These are phyloP conservation scores for Allacma fusca DNA, from an alignment of 2,888 invertebrate genomes.

Conservation along the genomic window DNA sequence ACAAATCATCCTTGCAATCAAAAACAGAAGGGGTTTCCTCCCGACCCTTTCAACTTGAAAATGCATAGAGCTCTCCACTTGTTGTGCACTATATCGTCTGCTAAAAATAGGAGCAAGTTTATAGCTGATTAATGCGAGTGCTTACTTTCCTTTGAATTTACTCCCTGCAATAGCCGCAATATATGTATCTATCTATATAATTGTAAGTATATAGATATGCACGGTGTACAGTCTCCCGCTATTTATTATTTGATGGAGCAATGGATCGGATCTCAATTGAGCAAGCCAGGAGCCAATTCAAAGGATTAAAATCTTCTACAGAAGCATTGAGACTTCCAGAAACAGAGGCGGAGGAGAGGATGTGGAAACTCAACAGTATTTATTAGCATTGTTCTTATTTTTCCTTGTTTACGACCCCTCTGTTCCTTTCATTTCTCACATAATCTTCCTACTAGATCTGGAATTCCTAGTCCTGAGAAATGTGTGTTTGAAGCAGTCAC, in stretches of 20 bases:
- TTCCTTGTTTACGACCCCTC: neutral
- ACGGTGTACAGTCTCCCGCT: neutral
- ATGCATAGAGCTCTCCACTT: no score
- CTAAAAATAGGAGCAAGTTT: neutral
- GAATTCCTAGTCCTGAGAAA: no score
- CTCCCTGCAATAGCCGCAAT: neutral
- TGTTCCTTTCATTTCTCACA: neutral
- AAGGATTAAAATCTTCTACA: neutral
- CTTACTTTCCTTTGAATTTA: neutral
- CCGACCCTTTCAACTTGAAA: no score
- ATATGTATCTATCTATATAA: no score
- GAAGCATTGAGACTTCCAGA: neutral
- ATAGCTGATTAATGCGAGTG: neutral
- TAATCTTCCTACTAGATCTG: neutral
- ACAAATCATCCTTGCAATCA: no score
- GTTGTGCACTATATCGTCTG: no score
- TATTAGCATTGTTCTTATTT: neutral
- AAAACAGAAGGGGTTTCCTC: no score
- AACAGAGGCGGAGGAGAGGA: neutral
- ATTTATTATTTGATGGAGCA: constrained; percentile 4
- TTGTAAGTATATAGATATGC: neutral
- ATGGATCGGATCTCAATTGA: neutral
- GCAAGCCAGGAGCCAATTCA: neutral
- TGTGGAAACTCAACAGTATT: neutral
- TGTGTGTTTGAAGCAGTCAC: no score